Base-by-base conservation (phyloP, 92 coral and sea anemone species). In the Actinernus sp. region DNA sequence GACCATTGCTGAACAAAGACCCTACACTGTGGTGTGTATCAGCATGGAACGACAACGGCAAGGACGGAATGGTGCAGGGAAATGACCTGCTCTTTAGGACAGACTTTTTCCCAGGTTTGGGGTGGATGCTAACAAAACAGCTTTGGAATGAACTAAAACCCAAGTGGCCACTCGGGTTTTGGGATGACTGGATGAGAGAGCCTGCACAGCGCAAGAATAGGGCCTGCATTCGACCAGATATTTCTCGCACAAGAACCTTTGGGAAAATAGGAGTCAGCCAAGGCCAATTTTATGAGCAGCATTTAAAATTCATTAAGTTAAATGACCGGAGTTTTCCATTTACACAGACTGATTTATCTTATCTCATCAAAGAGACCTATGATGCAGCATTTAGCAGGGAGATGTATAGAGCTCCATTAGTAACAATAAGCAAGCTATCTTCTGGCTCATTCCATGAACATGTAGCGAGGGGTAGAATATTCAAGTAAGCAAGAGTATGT, bases 131-230 rank as follows among this genome's bases (percentile, higher is more conserved):
- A 51, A 76, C 68, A 0, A 91, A 81, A 67, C 53, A 78, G 4
- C 26, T 95, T 18, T 95, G 99, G 99, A 26, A 75, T 12, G 99
- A 95, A 28, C 78, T 95, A 23, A 56, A 69, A 48, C 78, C 90
- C 1, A 91, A 87, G 32, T 95, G 99, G 99, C 99, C 99, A 0
- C 73, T 89, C 6, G 99, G 99, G 0, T 95, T 95, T 68, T 95
- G 99, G 99, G 99, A 95, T 31, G 99, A 95, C 47, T 95, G 99
- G 99, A 87, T 95, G 96, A 79, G 99, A 26, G 97, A 95, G 49
- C 81, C 85, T 4, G 78, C 74, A 16, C 99, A 95, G 65, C 79
- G 86, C 31, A 80, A 95, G 49, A 61, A 32, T 55, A 59, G 97
- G 52, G 92, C 89, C 1, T 95, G 99, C 63, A 88, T 95, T 53